Conservation (phyloP, 2,797 vertebrate species). For the Silurus aristotelis region DNA sequence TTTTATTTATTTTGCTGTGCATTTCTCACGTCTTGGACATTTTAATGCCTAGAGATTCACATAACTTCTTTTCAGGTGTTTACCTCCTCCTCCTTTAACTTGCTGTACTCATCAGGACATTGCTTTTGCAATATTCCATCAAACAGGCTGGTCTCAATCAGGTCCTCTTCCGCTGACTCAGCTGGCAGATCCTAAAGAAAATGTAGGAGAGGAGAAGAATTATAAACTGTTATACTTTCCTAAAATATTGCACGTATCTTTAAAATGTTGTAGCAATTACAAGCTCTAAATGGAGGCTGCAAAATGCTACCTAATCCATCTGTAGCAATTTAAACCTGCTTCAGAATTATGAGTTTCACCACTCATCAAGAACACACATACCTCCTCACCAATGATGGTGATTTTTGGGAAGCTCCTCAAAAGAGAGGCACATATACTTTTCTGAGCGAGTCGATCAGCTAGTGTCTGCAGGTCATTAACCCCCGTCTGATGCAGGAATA, state of each 20-base stretch:
- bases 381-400: conserved; percentile 97
- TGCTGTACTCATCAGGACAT: conserved; percentile 83
- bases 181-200: conserved; percentile 80
- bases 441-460: conserved; percentile 90
- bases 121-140: conserved; percentile 85
- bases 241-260: neutral
- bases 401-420: conserved; percentile 85
- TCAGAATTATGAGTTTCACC: neutral
- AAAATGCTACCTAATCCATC: too few species aligned
- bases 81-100: conserved; percentile 93
- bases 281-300: neutral
- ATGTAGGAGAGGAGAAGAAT: neutral
- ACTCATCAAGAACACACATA: conserved; percentile 54
- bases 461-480: conserved; percentile 92
- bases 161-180: conserved; percentile 80
- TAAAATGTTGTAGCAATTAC: neutral
- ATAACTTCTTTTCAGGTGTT: conserved; percentile 12
- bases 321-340: neutral
- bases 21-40: neutral
- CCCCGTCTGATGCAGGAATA: conserved; percentile 73
- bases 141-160: conserved; percentile 84
- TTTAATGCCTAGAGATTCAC: neutral
- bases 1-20: neutral
- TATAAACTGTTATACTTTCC: neutral
- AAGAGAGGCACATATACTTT: conserved; percentile 91